Percentiles rank a stretch among this genome's conserved stretches.
These are phyloP conservation scores for Alexandromys oeconomus DNA, from an alignment of 2,797 vertebrate species.

Conservation along the genomic window DNA sequence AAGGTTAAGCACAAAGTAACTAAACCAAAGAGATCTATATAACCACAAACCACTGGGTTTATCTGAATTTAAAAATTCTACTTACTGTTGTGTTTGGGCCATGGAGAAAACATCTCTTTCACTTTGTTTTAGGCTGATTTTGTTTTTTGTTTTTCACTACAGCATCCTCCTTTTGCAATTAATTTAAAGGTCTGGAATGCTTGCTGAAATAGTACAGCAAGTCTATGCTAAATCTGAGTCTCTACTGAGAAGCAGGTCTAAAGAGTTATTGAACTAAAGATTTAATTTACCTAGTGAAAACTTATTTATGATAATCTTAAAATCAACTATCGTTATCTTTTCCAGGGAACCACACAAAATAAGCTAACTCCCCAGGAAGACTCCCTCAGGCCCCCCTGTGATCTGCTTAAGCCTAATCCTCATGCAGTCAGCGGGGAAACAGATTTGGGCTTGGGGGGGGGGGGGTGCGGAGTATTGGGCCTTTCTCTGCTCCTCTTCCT, in stretches of 20 bases:
- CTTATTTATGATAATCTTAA: constrained; percentile 53
- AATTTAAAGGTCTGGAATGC: background rate
- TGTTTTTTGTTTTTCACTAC: background rate
- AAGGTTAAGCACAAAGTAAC: constrained; percentile 59
- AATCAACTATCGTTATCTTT: background rate
- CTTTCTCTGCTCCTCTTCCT: background rate
- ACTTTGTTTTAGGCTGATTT: background rate
- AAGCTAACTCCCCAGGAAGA: constrained; percentile 23
- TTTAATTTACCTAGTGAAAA: constrained; percentile 51
- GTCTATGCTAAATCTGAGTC: background rate
- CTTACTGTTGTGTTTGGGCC: background rate
- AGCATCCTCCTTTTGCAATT: background rate
- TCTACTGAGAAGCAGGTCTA: background rate
- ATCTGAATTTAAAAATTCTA: constrained; percentile 43
- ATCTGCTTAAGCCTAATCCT: background rate
- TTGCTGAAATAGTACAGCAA: background rate
- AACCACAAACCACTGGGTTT: background rate
- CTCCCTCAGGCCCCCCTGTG: background rate
- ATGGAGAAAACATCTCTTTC: background rate
- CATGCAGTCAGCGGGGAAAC: background rate
- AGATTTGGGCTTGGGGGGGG: background rate
- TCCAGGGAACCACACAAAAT: constrained; percentile 35
- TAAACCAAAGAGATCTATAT: background rate
- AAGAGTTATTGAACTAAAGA: constrained; percentile 30
- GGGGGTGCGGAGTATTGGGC: too few species aligned